phyloP scores from a whole-genome alignment of 2,888 invertebrate species.

The Xylocampa areola region DNA sequence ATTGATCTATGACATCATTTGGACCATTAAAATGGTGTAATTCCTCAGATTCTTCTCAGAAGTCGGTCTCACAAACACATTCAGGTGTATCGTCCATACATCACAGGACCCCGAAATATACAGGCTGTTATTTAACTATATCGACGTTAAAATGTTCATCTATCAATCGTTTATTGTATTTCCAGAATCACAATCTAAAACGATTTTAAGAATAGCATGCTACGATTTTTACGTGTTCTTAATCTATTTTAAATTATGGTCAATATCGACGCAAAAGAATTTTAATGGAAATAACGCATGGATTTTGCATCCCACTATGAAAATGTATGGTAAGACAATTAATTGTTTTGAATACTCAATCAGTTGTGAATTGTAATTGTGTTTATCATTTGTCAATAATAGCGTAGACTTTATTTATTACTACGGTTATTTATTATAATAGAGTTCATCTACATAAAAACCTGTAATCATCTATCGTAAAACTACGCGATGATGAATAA shows the following conservation, averaged over 20 bases:
- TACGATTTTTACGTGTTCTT: conserved; percentile 25
- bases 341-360: conserved; percentile 49
- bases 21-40: conserved; percentile 56
- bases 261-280: conserved; percentile 15
- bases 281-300: conserved; percentile 40
- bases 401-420: conserved; percentile 45
- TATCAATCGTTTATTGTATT: conserved; percentile 30
- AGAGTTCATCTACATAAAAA: conserved; percentile 47
- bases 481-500: conserved; percentile 36
- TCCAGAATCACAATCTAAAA: conserved; percentile 24
- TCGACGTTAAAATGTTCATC: conserved; percentile 38
- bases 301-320: conserved; percentile 35
- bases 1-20: conserved; percentile 58
- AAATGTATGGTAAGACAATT: conserved; percentile 47
- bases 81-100: conserved; percentile 53
- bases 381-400: conserved; percentile 50
- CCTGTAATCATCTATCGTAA: conserved; percentile 45
- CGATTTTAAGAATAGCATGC: conserved; percentile 22
- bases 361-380: conserved; percentile 42
- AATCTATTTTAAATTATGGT: conserved; percentile 32
- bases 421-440: conserved; percentile 47
- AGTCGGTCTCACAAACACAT: conserved; percentile 61
- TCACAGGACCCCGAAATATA: conserved; percentile 54
- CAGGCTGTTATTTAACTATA: conserved; percentile 48
- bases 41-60: conserved; percentile 70